Percentiles rank a stretch among this genome's conserved stretches.
Evolutionary conservation across 2,113 vertebrate genomes (phyloP).

Genomic region (Ophthalmolycus amberensis): DNA sequence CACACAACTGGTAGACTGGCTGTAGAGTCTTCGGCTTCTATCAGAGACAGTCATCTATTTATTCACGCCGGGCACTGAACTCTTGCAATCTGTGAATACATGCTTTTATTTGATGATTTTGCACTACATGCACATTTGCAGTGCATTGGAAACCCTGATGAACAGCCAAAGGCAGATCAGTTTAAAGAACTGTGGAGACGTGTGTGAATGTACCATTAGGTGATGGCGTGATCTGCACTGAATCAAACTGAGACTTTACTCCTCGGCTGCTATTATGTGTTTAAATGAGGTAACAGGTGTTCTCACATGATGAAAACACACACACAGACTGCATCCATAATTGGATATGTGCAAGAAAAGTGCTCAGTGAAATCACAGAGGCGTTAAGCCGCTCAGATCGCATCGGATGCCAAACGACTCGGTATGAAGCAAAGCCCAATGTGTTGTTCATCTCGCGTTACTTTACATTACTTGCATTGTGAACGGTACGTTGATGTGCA

Average conservation of each 20-base stretch:
- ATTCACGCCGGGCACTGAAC: background rate
- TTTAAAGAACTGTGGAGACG: background rate
- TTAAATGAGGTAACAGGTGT: conserved; percentile 35
- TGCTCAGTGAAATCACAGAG: conserved; percentile 37
- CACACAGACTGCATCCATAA: conserved; percentile 40
- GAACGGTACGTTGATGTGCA: conserved; percentile 47
- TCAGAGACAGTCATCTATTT: background rate
- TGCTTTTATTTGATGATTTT: background rate
- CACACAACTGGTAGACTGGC: background rate
- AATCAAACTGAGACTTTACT: conserved; percentile 2
- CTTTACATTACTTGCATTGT: conserved; percentile 45
- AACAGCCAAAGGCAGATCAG: background rate
- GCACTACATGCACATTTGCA: background rate
- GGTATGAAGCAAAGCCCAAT: conserved; percentile 44
- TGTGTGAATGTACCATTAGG: background rate
- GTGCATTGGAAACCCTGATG: background rate
- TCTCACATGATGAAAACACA: conserved; percentile 32
- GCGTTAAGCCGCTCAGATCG: conserved; percentile 30
- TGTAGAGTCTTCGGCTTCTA: background rate
- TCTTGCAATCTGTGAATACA: background rate
- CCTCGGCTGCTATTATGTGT: conserved; percentile 8
- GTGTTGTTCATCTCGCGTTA: conserved; percentile 46
- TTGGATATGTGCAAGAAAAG: conserved; percentile 29
- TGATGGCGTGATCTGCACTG: background rate
- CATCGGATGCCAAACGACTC: conserved; percentile 4